Percentiles rank a stretch among this genome's conserved stretches.
phyloP scores from a whole-genome alignment of 2,113 vertebrate species.

The Clarias macrocephalus region DNA sequence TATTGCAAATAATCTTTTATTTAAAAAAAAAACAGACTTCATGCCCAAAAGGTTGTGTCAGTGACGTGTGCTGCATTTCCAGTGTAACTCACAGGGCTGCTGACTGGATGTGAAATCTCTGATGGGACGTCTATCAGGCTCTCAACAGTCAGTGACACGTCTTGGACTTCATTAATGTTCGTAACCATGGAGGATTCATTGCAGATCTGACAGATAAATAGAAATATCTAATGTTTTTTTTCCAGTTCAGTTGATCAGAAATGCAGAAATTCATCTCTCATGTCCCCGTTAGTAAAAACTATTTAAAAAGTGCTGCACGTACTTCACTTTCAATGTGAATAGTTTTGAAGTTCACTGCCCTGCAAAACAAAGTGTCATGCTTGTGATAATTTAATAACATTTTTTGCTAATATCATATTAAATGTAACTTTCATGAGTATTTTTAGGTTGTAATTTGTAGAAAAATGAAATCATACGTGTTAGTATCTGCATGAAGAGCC shows the following conservation, averaged over 20 bases:
- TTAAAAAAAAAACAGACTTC: background rate
- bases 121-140: background rate
- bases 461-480: background rate
- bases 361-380: background rate
- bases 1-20: background rate
- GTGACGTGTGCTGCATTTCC: background rate
- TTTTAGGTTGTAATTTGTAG: background rate
- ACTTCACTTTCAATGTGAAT: background rate
- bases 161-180: background rate
- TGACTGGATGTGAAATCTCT: background rate
- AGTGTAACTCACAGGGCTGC: slow-evolving; percentile 16
- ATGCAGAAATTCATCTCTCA: background rate
- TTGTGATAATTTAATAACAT: background rate
- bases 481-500: background rate
- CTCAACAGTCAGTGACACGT: no score
- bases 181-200: background rate
- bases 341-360: background rate
- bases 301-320: background rate
- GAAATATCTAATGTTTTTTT: background rate
- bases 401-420: background rate
- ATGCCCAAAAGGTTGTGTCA: background rate
- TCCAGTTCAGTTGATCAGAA: background rate
- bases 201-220: background rate
- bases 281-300: background rate
- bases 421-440: background rate